A percentile compares a stretch with the other conserved stretches of the same genome.
Conservation (phyloP, 2,888 invertebrate genomes). For the Drosophila prolongata region DNA sequence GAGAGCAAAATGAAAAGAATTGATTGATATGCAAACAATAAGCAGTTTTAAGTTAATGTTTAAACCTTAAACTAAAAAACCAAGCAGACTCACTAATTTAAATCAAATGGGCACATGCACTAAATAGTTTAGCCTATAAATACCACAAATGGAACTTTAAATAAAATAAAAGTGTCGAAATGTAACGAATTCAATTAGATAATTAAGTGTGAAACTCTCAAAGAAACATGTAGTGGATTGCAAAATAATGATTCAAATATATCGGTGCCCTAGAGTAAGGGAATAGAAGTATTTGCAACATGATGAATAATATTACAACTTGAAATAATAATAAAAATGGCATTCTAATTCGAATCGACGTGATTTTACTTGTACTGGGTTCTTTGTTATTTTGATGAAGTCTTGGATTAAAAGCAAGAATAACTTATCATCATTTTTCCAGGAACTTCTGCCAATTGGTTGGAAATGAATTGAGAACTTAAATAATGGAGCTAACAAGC, state of each 20-base stretch:
- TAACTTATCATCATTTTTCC: too few species aligned
- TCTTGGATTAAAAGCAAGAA: too few species aligned
- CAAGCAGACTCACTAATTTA: slow-evolving; percentile 60
- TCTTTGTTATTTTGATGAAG: too few species aligned
- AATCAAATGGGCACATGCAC: slow-evolving; percentile 62
- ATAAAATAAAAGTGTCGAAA: slow-evolving; percentile 37
- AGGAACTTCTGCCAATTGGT: too few species aligned
- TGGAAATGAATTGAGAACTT: too few species aligned
- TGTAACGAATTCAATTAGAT: slow-evolving; percentile 67
- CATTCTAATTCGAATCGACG: slow-evolving; percentile 40
- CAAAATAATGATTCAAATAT: slow-evolving; percentile 19
- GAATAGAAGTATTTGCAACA: slow-evolving; percentile 55
- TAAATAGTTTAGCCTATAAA: slow-evolving; percentile 67
- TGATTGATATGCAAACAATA: slow-evolving; percentile 44
- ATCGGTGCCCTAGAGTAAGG: slow-evolving; percentile 26
- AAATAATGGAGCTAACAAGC: too few species aligned
- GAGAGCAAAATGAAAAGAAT: slow-evolving; percentile 34
- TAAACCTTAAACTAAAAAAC: slow-evolving; percentile 34
- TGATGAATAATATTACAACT: slow-evolving; percentile 43
- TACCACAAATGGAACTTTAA: slow-evolving; percentile 42
- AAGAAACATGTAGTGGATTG: slow-evolving; percentile 41
- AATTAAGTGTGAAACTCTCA: slow-evolving; percentile 63
- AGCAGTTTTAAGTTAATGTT: slow-evolving; percentile 74
- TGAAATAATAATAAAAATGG: slow-evolving; percentile 52
- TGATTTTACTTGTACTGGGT: background rate